Conservation (phyloP, 2,113 vertebrate species). For the Todiramphus saurophagus region DNA sequence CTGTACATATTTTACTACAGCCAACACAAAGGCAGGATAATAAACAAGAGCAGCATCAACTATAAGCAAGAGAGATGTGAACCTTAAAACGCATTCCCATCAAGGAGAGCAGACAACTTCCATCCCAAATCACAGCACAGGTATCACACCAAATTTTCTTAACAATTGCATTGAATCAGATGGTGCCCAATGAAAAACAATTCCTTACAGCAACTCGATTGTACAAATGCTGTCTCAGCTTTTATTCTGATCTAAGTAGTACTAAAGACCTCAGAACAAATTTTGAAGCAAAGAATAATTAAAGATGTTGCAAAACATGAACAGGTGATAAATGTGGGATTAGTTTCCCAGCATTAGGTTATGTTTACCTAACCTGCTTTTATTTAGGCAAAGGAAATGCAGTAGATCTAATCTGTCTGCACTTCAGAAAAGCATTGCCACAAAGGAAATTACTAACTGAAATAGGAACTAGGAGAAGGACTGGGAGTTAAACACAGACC, state of each 20-base stretch:
- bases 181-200: background rate
- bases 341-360: background rate
- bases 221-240: background rate
- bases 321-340: background rate
- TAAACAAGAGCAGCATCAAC: background rate
- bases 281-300: background rate
- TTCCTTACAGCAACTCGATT: background rate
- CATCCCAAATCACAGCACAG: background rate
- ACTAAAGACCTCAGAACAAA: background rate
- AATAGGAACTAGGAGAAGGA: background rate
- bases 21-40: background rate
- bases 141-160: background rate
- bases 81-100: background rate
- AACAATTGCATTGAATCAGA: background rate
- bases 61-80: background rate
- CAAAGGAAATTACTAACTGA: background rate
- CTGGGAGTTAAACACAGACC: background rate
- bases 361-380: background rate
- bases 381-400: background rate
- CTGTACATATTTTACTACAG: background rate
- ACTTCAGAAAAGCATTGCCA: slow-evolving; percentile 18
- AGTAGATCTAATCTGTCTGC: slow-evolving; percentile 19
- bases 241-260: background rate
- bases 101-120: background rate
- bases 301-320: background rate